Base-by-base conservation (phyloP, 35 echinoderm and acorn worm genomes). In the Acanthaster planci region DNA sequence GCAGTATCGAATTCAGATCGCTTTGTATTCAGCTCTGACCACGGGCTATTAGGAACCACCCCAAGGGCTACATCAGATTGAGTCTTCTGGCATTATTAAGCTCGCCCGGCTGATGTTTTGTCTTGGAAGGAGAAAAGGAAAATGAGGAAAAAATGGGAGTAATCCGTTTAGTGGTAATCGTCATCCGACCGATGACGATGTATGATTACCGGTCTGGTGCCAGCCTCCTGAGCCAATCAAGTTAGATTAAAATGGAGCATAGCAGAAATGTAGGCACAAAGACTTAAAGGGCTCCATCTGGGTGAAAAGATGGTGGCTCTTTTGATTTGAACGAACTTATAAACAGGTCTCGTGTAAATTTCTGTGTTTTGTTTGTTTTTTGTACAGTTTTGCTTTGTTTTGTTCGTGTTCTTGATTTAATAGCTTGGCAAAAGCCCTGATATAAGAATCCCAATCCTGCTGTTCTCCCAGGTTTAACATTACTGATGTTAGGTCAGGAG, bases 131-230 rank as follows among this genome's bases (percentile, higher is more conserved):
- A 72, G 30, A 7, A 26, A 72, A 26, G 64, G 18, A 72, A 72
- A 72, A 26, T n/a, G n/a, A n/a, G n/a, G 23, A 72, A 34, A 72
- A 72, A 47, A 10, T 34, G 26, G 26, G 15, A 72, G 64, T 72
- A 72, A 72, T 72, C 64, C 30, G 64, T 72, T 72, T 72, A 34
- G 64, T 72, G 14, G 30, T 26, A 10, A 29, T 72, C 64, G 64
- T 26, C 64, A 72, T 72, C 64, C 14, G 64, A 72, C 64, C 1
- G 64, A 72, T 26, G 34, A 72, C 34, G 64, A 72, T 72, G 21
- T 47, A 12, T 72, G 64, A 72, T 72, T 72, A 72, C 64, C 30
- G 64, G 34, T 26, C 64, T 72, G 64, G 64, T 72, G 64, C 64
- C 64, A 34, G 22, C 19, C 21, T 72, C 64, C 26, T 30, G 19